Conservation (phyloP, 2,797 vertebrate species). For the Clamator glandarius region DNA sequence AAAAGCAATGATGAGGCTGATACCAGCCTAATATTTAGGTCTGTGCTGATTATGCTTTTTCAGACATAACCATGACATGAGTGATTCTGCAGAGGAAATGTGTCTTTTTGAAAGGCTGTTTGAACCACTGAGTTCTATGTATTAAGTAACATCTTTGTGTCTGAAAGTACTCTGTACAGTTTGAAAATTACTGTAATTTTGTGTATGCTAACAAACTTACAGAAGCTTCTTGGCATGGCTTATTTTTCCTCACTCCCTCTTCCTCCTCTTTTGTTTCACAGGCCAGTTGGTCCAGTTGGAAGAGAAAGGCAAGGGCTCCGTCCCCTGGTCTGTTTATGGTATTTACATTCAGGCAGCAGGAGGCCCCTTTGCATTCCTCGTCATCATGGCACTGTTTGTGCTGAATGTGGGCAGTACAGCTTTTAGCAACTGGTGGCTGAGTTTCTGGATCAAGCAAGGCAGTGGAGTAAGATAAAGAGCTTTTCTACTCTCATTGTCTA, state of each 20-base stretch:
- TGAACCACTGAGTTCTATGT: background rate
- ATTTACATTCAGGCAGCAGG: slow-evolving; percentile 89
- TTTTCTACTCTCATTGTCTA: background rate
- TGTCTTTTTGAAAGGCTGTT: background rate
- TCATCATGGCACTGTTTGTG: slow-evolving; percentile 88
- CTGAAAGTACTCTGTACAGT: background rate
- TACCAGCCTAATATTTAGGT: background rate
- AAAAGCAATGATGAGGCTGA: background rate
- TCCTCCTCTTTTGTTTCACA: slow-evolving; percentile 39
- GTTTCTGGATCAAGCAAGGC: slow-evolving; percentile 96
- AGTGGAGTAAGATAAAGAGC: slow-evolving; percentile 84
- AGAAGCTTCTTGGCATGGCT: background rate
- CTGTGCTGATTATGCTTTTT: background rate
- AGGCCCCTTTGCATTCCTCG: slow-evolving; percentile 85
- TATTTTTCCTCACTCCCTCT: background rate
- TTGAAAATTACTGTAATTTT: background rate
- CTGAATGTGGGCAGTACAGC: slow-evolving; percentile 91
- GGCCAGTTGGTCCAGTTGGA: slow-evolving; percentile 86
- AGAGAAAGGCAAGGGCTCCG: slow-evolving; percentile 87
- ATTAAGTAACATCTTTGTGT: background rate
- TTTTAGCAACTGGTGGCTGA: slow-evolving; percentile 96
- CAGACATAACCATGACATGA: background rate
- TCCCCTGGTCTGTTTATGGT: slow-evolving; percentile 88
- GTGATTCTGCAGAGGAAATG: background rate
- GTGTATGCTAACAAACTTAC: background rate